Percentiles rank a stretch among this genome's conserved stretches.
Conservation (phyloP, 2,113 vertebrate species). For the Halichoerus grypus region DNA sequence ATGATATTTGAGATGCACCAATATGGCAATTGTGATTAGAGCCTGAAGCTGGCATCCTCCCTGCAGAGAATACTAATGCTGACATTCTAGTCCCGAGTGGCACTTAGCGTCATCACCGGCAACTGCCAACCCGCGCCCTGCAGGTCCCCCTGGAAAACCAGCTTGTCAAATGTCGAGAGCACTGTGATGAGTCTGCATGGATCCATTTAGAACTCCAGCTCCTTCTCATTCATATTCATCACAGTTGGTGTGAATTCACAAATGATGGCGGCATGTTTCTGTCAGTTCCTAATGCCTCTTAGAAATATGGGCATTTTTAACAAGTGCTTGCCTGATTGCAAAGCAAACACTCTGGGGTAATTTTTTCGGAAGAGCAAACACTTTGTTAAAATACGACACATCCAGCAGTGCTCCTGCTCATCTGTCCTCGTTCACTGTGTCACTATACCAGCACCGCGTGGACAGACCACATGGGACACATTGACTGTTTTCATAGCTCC, state of each 20-base stretch:
- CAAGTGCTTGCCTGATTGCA: slow-evolving; percentile 41
- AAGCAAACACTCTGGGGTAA: slow-evolving; percentile 24
- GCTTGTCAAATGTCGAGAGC: background rate
- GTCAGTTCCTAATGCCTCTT: background rate
- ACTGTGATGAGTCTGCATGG: accelerated
- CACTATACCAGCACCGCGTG: accelerated
- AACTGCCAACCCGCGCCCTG: background rate
- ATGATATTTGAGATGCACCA: background rate
- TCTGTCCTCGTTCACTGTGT: background rate
- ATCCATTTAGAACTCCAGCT: background rate
- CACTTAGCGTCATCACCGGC: accelerated
- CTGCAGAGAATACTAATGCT: background rate
- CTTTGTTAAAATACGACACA: background rate
- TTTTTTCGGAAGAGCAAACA: background rate
- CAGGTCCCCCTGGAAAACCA: background rate
- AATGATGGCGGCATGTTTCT: background rate
- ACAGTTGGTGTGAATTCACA: background rate
- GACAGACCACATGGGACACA: background rate
- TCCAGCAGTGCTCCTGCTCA: background rate
- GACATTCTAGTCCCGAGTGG: background rate
- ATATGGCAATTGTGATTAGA: background rate
- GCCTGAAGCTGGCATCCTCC: background rate
- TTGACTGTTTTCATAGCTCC: accelerated
- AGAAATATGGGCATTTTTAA: background rate
- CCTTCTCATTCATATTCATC: background rate